Evolutionary conservation across 2,888 invertebrate species (phyloP).

Genomic region (Nomada ruficornis): DNA sequence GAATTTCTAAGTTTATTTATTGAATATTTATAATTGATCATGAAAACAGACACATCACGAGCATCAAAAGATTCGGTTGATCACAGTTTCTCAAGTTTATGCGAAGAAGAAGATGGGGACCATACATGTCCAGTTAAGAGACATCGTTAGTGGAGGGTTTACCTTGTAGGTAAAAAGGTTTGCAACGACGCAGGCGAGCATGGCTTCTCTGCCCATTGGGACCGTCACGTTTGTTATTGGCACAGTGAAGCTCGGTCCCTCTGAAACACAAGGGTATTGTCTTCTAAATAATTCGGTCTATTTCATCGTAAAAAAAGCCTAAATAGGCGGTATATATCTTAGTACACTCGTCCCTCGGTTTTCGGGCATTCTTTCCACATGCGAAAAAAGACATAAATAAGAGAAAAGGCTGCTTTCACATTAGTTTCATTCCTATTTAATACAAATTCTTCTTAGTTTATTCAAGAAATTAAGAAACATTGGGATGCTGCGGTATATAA

Average conservation of each 20-base stretch:
- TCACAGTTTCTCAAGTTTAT: too few relatives aligned
- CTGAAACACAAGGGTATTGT: constrained; percentile 85
- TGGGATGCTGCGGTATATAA: too few relatives aligned
- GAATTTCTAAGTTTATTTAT: too few relatives aligned
- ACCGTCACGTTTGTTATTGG: constrained; percentile 94
- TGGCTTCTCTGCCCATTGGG: constrained; percentile 93
- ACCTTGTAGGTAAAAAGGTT: constrained; percentile 94
- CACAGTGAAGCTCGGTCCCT: constrained; percentile 92
- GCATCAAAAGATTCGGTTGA: too few relatives aligned
- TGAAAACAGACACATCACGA: too few relatives aligned
- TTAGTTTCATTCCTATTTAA: too few relatives aligned
- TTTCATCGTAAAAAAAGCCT: neutral
- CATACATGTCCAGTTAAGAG: constrained; percentile 35
- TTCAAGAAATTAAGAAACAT: too few relatives aligned
- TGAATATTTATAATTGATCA: too few relatives aligned
- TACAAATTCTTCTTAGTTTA: too few relatives aligned
- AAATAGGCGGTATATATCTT: neutral
- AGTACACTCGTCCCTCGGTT: neutral
- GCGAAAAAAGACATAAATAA: too few relatives aligned
- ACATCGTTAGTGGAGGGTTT: constrained; percentile 74
- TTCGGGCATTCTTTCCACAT: too few relatives aligned
- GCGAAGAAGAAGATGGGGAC: neutral
- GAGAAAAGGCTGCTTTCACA: too few relatives aligned
- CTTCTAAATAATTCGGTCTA: constrained; percentile 44
- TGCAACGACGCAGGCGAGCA: constrained; percentile 93